phyloP scores from a whole-genome alignment of 2,888 invertebrate species.

The Tiliacea aurago region DNA sequence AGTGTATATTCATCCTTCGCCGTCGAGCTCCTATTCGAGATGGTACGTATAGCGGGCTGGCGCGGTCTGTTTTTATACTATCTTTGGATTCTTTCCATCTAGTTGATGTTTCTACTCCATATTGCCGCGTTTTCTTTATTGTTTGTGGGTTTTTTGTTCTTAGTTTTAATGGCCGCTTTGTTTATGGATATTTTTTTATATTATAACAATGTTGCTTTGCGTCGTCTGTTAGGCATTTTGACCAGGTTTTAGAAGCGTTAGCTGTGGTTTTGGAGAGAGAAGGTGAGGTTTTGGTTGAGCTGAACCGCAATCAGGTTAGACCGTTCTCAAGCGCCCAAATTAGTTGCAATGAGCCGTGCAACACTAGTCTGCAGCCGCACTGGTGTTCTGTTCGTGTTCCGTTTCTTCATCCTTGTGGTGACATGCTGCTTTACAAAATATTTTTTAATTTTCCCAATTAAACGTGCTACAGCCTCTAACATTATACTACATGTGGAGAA shows the following conservation, averaged over 20 bases:
- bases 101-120: background rate
- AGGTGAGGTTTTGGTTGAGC: background rate
- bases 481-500: no score
- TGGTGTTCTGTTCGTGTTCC: no score
- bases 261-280: no score
- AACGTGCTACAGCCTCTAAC: no score
- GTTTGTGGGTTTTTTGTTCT: background rate
- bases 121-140: background rate
- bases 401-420: no score
- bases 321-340: background rate
- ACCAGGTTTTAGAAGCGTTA: background rate
- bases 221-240: background rate
- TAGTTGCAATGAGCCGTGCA: background rate
- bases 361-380: no score
- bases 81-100: background rate
- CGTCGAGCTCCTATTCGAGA: conserved; percentile 34
- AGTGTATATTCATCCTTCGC: conserved; percentile 46
- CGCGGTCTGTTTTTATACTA: background rate
- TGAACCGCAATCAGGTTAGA: background rate
- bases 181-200: background rate
- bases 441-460: no score
- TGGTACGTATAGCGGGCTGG: conserved; percentile 44
- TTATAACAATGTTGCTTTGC: conserved; percentile 4
- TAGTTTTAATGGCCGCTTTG: background rate
- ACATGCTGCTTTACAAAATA: no score